These are phyloP conservation scores for Prionace glauca DNA, from an alignment of 2,797 vertebrate species.

Conservation along the genomic window DNA sequence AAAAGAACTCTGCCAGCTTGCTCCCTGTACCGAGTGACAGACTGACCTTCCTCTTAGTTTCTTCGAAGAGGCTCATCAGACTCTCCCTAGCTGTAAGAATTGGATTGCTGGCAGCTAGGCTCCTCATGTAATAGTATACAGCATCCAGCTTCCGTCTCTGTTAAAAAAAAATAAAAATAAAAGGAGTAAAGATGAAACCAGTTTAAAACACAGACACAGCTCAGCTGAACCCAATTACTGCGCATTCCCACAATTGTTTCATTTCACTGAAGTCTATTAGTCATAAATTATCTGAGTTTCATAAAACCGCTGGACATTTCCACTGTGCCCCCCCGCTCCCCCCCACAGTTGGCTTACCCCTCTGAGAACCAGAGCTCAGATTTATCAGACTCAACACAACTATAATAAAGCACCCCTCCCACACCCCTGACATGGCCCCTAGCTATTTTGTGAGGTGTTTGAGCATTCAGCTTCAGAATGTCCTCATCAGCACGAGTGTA, in stretches of 20 bases:
- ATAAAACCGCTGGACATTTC: slow-evolving; percentile 26
- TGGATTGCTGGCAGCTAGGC: slow-evolving; percentile 93
- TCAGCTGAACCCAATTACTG: slow-evolving; percentile 36
- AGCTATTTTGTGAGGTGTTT: slow-evolving; percentile 23
- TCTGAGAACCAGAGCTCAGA: slow-evolving; percentile 29
- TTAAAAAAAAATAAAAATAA: slow-evolving; percentile 35
- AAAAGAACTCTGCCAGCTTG: slow-evolving; percentile 36
- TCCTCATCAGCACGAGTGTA: background rate
- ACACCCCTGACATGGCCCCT: background rate
- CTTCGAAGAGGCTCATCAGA: slow-evolving; percentile 96
- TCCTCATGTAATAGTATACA: slow-evolving; percentile 98
- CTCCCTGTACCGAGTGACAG: slow-evolving; percentile 15
- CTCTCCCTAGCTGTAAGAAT: slow-evolving; percentile 97
- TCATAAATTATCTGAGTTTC: slow-evolving; percentile 34
- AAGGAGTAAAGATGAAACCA: slow-evolving; percentile 31
- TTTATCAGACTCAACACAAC: slow-evolving; percentile 33
- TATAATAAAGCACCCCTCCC: slow-evolving; percentile 6
- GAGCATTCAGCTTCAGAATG: background rate
- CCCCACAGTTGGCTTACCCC: slow-evolving; percentile 7
- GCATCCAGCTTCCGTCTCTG: slow-evolving; percentile 97
- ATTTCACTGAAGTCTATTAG: slow-evolving; percentile 38
- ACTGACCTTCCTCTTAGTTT: slow-evolving; percentile 92
- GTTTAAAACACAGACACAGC: slow-evolving; percentile 28
- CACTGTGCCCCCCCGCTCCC: background rate
- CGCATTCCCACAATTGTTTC: slow-evolving; percentile 33